These are phyloP conservation scores for Spodoptera picta DNA, from an alignment of 2,888 invertebrate genomes.

Conservation along the genomic window DNA sequence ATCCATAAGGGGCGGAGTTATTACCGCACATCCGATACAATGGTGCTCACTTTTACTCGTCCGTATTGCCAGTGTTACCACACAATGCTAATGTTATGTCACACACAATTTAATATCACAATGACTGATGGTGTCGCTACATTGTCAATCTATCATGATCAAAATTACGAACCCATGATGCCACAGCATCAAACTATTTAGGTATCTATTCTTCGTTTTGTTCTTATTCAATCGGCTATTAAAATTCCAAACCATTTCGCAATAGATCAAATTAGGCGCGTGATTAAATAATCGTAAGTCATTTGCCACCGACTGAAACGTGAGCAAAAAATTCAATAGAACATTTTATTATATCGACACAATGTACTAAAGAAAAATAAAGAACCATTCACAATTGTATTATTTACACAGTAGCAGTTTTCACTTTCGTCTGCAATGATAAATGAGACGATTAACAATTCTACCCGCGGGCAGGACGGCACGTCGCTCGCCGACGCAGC, in stretches of 20 bases:
- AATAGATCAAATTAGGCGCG: slow-evolving; percentile 24
- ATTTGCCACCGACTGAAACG: slow-evolving; percentile 18
- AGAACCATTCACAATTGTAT: slow-evolving; percentile 60
- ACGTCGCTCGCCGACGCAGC: slow-evolving; percentile 68
- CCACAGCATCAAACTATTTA: not conserved
- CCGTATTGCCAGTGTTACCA: slow-evolving; percentile 63
- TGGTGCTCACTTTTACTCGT: slow-evolving; percentile 78
- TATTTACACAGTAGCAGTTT: slow-evolving; percentile 73
- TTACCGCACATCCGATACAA: slow-evolving; percentile 72
- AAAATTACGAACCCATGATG: not conserved
- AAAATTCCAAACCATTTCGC: slow-evolving; percentile 24
- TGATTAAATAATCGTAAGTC: slow-evolving; percentile 22
- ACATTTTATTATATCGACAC: slow-evolving; percentile 28
- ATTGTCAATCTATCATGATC: slow-evolving; percentile 24
- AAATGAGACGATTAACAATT: slow-evolving; percentile 79
- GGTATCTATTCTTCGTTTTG: slow-evolving; percentile 1
- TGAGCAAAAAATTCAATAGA: slow-evolving; percentile 13
- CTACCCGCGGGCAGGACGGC: slow-evolving; percentile 77
- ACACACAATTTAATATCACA: slow-evolving; percentile 66
- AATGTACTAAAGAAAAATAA: slow-evolving; percentile 46
- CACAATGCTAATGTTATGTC: slow-evolving; percentile 72
- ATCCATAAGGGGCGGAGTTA: slow-evolving; percentile 65
- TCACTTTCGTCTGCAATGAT: slow-evolving; percentile 80
- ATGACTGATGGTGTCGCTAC: slow-evolving; percentile 21
- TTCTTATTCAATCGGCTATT: slow-evolving; percentile 5